Conservation (phyloP, 2,888 invertebrate genomes). For the Stratiomys singularior region DNA sequence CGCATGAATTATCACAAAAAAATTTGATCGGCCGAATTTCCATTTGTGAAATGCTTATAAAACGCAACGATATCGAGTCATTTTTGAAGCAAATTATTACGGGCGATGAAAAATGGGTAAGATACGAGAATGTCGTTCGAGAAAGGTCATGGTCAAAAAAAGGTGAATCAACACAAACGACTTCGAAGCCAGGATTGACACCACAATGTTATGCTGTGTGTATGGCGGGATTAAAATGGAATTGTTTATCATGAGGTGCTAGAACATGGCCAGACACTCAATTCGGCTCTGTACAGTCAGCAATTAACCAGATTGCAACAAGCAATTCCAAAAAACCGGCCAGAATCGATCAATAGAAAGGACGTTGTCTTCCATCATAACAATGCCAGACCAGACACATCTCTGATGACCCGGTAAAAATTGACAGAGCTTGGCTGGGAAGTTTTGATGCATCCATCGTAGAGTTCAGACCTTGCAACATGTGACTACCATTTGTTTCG, state of each 20-base stretch:
- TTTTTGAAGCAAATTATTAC: slow-evolving; percentile 17
- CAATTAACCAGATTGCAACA: not conserved
- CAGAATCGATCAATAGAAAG: slow-evolving; percentile 8
- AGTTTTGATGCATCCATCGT: slow-evolving; percentile 54
- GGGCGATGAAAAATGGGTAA: slow-evolving; percentile 29
- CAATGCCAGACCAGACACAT: slow-evolving; percentile 51
- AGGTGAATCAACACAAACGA: not conserved
- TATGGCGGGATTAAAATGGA: not conserved
- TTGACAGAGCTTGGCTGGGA: slow-evolving; percentile 54
- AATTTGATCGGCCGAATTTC: not conserved
- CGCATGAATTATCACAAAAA: not conserved
- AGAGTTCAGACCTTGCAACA: slow-evolving; percentile 44
- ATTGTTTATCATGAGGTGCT: not conserved
- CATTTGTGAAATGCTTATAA: slow-evolving; percentile 33
- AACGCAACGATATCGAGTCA: slow-evolving; percentile 48
- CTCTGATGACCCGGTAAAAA: slow-evolving; percentile 2
- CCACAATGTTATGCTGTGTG: not conserved
- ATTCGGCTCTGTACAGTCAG: not conserved
- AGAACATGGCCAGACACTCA: not conserved
- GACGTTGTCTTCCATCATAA: slow-evolving; percentile 47
- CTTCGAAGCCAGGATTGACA: not conserved
- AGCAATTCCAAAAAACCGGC: not conserved
- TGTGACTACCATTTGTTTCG: slow-evolving; percentile 13
- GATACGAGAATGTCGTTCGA: slow-evolving; percentile 16
- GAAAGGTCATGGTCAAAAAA: not conserved